Conservation (phyloP, 2,888 invertebrate species). For the Tanypteryx hageni region DNA sequence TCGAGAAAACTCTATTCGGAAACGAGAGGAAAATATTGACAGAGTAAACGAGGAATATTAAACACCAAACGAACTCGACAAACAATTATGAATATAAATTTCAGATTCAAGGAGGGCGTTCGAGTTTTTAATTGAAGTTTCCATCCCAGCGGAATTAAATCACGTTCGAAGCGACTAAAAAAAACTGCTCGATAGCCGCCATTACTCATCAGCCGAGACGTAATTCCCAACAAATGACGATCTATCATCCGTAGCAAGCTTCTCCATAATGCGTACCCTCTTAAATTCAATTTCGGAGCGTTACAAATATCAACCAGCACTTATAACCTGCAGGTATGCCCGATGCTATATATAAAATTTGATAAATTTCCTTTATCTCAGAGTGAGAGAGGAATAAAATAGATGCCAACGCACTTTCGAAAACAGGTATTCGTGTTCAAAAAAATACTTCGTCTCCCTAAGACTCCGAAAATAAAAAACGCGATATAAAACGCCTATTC, state of each 20-base stretch:
- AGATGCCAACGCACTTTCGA: neutral
- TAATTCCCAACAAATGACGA: constrained; percentile 2
- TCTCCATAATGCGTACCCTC: neutral
- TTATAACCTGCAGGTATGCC: neutral
- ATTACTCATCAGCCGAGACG: constrained; percentile 13
- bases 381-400: neutral
- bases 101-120: too few species aligned
- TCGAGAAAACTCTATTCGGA: too few species aligned
- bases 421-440: neutral
- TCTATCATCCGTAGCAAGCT: neutral
- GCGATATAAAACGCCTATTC: neutral
- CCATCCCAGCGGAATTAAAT: too few species aligned
- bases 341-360: neutral
- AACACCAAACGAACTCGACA: too few species aligned
- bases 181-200: neutral
- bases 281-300: neutral
- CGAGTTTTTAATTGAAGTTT: too few species aligned
- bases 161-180: too few species aligned
- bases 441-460: neutral
- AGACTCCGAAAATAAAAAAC: neutral
- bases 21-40: too few species aligned
- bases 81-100: too few species aligned
- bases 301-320: neutral
- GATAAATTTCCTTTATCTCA: neutral
- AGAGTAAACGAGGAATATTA: too few species aligned